Evolutionary conservation across 2,888 invertebrate species (phyloP), one percentile per base, ranked within the genome.

Genomic region (Chelonus formosanus): DNA sequence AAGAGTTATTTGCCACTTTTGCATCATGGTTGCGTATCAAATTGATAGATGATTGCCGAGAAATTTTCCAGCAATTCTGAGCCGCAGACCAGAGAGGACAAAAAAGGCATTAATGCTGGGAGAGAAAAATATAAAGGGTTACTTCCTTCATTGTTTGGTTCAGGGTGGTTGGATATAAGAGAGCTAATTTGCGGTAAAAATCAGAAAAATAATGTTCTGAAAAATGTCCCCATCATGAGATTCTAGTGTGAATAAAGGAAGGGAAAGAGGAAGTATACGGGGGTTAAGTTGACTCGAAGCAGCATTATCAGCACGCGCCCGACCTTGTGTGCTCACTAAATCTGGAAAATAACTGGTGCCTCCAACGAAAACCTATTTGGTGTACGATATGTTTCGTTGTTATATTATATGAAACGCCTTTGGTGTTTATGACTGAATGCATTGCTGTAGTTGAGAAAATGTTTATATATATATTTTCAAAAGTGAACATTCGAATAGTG

Each of bases 231-330:
- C n/a, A 20, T 40, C 45, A 8, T n/a, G 7, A 43, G 32, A 31
- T 20, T 8, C 2, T 8, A 31, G 32, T 31, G 32, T 5, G 32
- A 32, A 52, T 32, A 32, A 20, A 7, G 52, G 20, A 32, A 32
- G 5, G 52, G 34, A 8, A 8, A 52, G 32, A 52, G 52, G 34
- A 52, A 52, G 52, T 40, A 54, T 45, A 47, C 34, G 4, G 35
- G 44, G n/a, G 6, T n/a, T 64, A 57, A 54, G 62, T 62, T 58
- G 56, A 69, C 68, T 70, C 70, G 75, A 77, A 76, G 80, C 73
- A 71, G 82, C 77, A 82, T 82, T 84, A 82, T 83, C 83, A 82
- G 82, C 83, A 80, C 79, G 77, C 77, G 78, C 79, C 67, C 79
- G 79, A 74, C 78, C 78, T 80, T 80, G 78, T 81, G 73, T 74